Base-by-base conservation (phyloP, 30 jellyfish, hydroid and myxozoan species). In the Hydractinia symbiolongicarpus region DNA sequence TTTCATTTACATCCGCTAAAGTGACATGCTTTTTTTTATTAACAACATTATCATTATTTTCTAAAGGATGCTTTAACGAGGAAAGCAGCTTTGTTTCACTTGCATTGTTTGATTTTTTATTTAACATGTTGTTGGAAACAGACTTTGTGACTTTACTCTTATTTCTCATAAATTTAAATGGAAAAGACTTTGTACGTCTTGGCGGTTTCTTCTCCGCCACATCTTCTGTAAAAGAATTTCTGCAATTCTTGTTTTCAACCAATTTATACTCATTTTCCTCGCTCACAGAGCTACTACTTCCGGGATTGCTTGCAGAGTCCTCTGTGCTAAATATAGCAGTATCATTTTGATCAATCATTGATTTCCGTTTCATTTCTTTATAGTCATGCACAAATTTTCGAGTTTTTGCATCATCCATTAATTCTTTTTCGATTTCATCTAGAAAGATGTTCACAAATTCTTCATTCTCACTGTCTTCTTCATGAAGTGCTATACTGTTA, bases 391-490 rank as follows among this genome's bases (percentile, higher is more conserved):
- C 54, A 10, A 74, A 74, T 58, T 74, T 55, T 44, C 54, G 15
- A 4, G 83, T 74, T 52, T 67, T 90, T 55, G 85, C 93, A 61
- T 72, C 83, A 49, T 74, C 71, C 51, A 73, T 83, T 9, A 89
- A 79, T 61, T 90, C 95, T 77, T 72, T 81, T 68, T 83, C 96
- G 9, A 93, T 78, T 72, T 93, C 98, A 72, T 93, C 88, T 21
- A 87, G 88, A 56, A 93, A 88, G 80, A 93, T 93, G 87, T 93
- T 93, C 5, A 93, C 98, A 76, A 93, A 93, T 74, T 93, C 98
- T 69, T 93, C 98, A 4, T 93, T 85, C 49, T 93, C 98, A 64
- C 98, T 93, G 49, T 93, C 98, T 16, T 91, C 98, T 66, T 86
- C 93, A 53, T 75, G 91, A 5, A 87, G 44, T 16, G 77, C 75